Base-by-base conservation (phyloP, 2,113 vertebrate genomes). In the Ramphastos sulfuratus region DNA sequence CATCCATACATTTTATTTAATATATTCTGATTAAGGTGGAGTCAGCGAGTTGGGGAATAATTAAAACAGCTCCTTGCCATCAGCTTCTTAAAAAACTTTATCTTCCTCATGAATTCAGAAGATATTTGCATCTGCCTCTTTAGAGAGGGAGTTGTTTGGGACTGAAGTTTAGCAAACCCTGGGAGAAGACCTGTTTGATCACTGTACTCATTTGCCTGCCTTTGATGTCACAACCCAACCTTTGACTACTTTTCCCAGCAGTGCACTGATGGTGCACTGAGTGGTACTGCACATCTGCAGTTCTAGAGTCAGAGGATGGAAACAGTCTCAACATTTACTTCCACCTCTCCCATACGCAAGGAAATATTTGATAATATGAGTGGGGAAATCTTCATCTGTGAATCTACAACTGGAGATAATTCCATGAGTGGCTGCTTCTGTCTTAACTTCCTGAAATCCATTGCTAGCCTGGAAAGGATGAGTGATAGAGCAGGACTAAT, bases 1-100 rank as follows among this genome's bases (percentile, higher is more conserved):
- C 93, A 96, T 96, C 96, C 96, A 97, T 97, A 97, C 97, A 97
- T 98, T 98, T 97, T 97, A 96, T 96, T 97, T 97, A 98, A 97
- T 97, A 83, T 95, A 97, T 97, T 97, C 95, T 95, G 95, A 94
- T 92, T 91, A 94, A 93, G 52, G 10, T 91, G 92, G 91, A 96
- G 87, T 86, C 95, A 94, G 86, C 82, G 87, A 94, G 74, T 93
- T 85, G 82, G 70, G 91, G 85, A 94, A 84, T 87, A 91, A 88
- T 94, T 93, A 93, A 83, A 96, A 81, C 82, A 91, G 87, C 52
- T 84, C 90, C 65, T 94, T 75, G 84, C 94, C 78, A 85, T 73
- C 73, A 94, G 72, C 60, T 86, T 89, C 80, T 77, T 27, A 71
- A 9, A 92, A 72, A 82, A 85, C 80, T 82, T 90, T 66, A 74